Evolutionary conservation across 2,797 vertebrate species (phyloP).

Genomic region (Hoplostethus atlanticus): DNA sequence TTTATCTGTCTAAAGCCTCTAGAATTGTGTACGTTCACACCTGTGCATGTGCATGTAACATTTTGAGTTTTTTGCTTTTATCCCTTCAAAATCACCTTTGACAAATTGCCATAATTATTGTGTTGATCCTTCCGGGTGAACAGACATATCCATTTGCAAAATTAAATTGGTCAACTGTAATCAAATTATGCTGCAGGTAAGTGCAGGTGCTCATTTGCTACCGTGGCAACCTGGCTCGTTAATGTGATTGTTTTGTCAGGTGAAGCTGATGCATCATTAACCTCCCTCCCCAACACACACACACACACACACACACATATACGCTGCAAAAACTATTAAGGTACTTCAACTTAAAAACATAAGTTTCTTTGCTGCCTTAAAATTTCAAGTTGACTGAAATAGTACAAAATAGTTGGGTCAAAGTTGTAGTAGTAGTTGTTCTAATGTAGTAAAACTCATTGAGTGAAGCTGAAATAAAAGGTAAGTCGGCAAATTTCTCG

Average conservation of each 20-base stretch:
- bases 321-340: too few species aligned
- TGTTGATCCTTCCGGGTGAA: constrained; percentile 63
- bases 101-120: constrained; percentile 63
- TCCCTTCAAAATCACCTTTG: constrained; percentile 50
- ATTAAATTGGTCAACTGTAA: constrained; percentile 80
- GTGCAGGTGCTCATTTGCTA: constrained; percentile 56
- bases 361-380: too few species aligned
- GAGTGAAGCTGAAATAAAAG: too few species aligned
- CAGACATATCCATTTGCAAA: constrained; percentile 65
- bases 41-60: neutral
- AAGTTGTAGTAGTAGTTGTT: too few species aligned
- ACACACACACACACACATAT: too few species aligned
- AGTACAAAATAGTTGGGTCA: too few species aligned
- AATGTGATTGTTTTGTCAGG: constrained; percentile 81
- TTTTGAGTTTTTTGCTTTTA: neutral
- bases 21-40: neutral
- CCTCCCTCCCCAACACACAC: constrained; percentile 1
- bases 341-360: too few species aligned
- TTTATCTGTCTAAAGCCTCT: constrained; percentile 11
- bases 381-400: too few species aligned
- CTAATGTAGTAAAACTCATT: too few species aligned
- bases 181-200: constrained; percentile 78
- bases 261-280: constrained; percentile 75
- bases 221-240: constrained; percentile 69
- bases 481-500: too few species aligned